Conservation (phyloP, 2,113 vertebrate genomes). For the Verasper variegatus region DNA sequence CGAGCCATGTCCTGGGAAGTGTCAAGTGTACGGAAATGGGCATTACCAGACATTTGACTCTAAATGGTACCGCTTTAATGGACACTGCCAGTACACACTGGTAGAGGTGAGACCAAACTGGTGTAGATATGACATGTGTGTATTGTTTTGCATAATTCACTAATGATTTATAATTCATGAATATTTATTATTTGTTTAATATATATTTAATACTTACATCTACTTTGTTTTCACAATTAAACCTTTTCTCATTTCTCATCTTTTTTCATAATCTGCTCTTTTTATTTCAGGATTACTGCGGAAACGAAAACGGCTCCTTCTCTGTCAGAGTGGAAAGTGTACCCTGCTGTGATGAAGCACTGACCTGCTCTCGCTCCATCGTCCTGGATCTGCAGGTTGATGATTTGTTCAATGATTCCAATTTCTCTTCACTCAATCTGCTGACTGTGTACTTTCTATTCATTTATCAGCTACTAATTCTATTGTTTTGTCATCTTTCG, state of each 20-base stretch:
- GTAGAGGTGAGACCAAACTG: slow-evolving; percentile 71
- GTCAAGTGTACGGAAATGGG: slow-evolving; percentile 83
- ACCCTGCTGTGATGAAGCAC: slow-evolving; percentile 86
- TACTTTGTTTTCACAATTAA: not conserved
- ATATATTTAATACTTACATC: not conserved
- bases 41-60: slow-evolving; percentile 83
- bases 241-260: not conserved
- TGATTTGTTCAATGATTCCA: not conserved
- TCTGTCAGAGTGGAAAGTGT: slow-evolving; percentile 84
- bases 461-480: too few relatives aligned
- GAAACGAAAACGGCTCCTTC: slow-evolving; percentile 73
- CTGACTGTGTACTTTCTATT: not conserved
- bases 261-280: not conserved
- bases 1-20: slow-evolving; percentile 73
- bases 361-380: slow-evolving; percentile 87
- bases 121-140: not conserved
- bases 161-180: not conserved
- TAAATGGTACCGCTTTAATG: slow-evolving; percentile 80
- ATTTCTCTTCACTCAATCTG: not conserved
- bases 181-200: not conserved
- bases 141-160: not conserved
- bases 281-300: slow-evolving; percentile 82
- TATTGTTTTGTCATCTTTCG: not conserved
- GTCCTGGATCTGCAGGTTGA: slow-evolving; percentile 81
- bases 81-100: slow-evolving; percentile 82